Evolutionary conservation across 2,797 vertebrate species (phyloP), one percentile per base, ranked within the genome.

Genomic region (Harpagifer antarcticus): DNA sequence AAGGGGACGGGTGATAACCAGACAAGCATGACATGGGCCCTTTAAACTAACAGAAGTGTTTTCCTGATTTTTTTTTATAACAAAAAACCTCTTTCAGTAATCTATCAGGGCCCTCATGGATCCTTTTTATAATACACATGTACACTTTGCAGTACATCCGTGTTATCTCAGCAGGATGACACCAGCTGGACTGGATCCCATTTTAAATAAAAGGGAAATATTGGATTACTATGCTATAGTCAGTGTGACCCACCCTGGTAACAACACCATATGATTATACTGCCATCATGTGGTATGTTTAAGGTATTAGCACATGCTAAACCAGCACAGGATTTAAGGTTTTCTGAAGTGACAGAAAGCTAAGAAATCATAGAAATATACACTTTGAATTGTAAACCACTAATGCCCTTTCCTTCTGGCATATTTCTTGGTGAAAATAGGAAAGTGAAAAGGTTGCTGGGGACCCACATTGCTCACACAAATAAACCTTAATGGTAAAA

Each of bases 231-330:
- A 37, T 45, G 33, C 7, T 8, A 33, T 33, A 33, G 33, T 67
- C 40, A 43, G 9, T 4, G 3, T 42, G 59, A 27, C 43, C 43
- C 43, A 15, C 33, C 33, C 33, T 33, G 33, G 33, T 33, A 33
- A 33, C 7, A 6, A 33, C 33, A 33, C 2, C 33, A 33, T 0
- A 0, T 20, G 15, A 10, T 15, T 13, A n/a, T 79, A 48, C 83
- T 83, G 83, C 86, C 86, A 83, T 43, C 86, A 1, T 45, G 67
- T 79, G 86, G 72, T 27, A 0, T 1, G 1, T 66, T 2, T 5
- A 1, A 45, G 13, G 37, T 19, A 45, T 12, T 13, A 58, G 2
- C 37, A n/a, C 48, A 19, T 27, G 59, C 17, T 9, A 17, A 8
- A 55, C 8, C 4, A 58, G 0, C 9, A 7, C 37, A 33, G 17